Conservation (phyloP, 1,140 invertebrate species). For the Radopholus similis region DNA sequence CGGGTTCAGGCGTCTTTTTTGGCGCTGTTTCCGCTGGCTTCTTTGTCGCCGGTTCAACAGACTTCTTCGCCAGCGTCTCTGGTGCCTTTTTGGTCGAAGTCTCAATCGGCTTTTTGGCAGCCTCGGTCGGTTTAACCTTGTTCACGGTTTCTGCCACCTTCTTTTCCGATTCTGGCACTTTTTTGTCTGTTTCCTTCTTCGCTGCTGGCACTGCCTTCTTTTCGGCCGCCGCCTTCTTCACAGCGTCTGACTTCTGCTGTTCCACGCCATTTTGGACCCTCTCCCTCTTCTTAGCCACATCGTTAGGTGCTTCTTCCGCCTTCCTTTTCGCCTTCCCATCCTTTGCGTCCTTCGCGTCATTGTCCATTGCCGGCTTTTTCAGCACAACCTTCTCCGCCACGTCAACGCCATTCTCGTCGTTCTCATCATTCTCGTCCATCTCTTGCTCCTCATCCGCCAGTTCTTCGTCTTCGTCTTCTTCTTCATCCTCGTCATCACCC, state of each 20-base stretch:
- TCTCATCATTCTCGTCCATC: not conserved
- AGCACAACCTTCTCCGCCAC: conserved; percentile 1
- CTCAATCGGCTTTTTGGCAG: conserved; percentile 7
- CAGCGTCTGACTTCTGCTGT: not conserved
- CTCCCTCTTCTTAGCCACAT: not conserved
- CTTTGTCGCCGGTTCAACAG: not conserved
- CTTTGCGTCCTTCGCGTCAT: conserved; percentile 14
- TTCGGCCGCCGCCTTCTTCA: not conserved
- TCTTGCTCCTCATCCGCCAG: not conserved
- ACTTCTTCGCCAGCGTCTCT: not conserved
- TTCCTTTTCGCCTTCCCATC: conserved; percentile 2
- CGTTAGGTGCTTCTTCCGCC: conserved; percentile 1
- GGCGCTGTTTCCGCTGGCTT: not conserved
- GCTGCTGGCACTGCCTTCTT: not conserved
- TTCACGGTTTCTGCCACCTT: not conserved
- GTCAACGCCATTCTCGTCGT: conserved; percentile 6
- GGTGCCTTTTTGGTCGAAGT: not conserved
- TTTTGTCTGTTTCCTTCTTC: conserved; percentile 12
- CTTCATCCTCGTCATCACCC: conserved; percentile 26
- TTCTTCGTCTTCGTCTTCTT: conserved; percentile 31
- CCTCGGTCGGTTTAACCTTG: not conserved
- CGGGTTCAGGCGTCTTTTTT: not conserved
- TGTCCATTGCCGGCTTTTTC: conserved; percentile 16
- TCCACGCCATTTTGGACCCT: not conserved
- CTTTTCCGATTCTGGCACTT: not conserved